Conservation (phyloP, 2,797 vertebrate species). For the Sebastes vulpes region DNA sequence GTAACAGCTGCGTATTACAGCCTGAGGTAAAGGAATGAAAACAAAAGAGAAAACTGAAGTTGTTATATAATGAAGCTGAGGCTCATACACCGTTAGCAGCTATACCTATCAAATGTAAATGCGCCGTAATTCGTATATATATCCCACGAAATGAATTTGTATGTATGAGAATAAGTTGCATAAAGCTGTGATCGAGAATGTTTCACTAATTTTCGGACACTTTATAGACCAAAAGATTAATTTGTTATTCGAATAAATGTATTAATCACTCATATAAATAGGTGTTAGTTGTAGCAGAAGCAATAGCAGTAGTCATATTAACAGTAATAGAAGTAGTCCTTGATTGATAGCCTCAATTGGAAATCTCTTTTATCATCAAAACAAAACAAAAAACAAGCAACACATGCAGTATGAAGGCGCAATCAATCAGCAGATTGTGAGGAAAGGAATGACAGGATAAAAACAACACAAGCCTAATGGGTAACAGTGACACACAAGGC, state of each 20-base stretch:
- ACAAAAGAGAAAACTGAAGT: not conserved
- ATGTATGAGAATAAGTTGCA: no score
- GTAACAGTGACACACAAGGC: conserved; percentile 38
- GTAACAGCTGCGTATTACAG: conserved; percentile 50
- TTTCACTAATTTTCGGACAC: not conserved
- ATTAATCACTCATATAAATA: not conserved
- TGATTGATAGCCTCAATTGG: conserved; percentile 12
- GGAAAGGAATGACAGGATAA: not conserved
- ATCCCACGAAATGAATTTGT: rapidly evolving
- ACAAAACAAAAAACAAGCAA: conserved; percentile 13
- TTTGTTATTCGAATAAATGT: not conserved
- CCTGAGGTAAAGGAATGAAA: conserved; percentile 1
- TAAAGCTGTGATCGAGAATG: not conserved
- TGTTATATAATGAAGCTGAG: not conserved
- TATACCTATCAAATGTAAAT: no score
- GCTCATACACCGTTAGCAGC: no score
- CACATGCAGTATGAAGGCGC: not conserved
- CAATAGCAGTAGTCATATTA: not conserved
- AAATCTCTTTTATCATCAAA: conserved; percentile 26
- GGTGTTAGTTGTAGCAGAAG: not conserved
- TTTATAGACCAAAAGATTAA: not conserved
- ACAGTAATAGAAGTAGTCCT: not conserved
- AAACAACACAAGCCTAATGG: not conserved
- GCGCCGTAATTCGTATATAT: no score
- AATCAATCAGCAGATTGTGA: conserved; percentile 26